Conservation (phyloP, 2,888 invertebrate genomes). For the Hecatera dysodea region DNA sequence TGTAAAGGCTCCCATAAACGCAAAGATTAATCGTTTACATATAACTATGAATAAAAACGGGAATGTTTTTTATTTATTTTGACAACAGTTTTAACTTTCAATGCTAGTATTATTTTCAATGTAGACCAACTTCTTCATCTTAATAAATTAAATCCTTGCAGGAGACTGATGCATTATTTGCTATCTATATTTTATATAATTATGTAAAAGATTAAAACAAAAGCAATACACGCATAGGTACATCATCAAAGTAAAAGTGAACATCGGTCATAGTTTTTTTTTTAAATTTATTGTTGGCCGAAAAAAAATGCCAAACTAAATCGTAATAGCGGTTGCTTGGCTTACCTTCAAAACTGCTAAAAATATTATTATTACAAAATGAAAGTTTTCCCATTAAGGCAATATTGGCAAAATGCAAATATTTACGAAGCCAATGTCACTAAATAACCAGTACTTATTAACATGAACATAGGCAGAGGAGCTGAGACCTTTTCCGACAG, state of each 20-base stretch:
- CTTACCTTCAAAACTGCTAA: not conserved
- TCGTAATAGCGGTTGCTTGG: not conserved
- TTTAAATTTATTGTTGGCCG: not conserved
- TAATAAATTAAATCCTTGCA: not conserved
- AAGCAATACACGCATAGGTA: too few species aligned
- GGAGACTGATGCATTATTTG: not conserved
- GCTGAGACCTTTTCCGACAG: not conserved
- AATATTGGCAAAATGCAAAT: not conserved
- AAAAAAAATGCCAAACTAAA: not conserved
- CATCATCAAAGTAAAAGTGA: not conserved
- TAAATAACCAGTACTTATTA: conserved; percentile 1
- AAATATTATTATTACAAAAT: not conserved
- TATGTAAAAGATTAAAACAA: not conserved
- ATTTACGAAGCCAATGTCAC: not conserved
- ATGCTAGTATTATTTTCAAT: not conserved
- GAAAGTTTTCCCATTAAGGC: not conserved
- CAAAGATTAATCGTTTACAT: conserved; percentile 31
- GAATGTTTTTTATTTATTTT: conserved; percentile 4
- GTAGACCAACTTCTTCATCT: not conserved
- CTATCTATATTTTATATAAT: too few species aligned
- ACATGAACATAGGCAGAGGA: conserved; percentile 2
- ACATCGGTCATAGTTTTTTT: not conserved
- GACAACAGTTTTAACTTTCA: not conserved
- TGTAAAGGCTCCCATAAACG: conserved; percentile 32
- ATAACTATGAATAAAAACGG: conserved; percentile 1